Base-by-base conservation (phyloP, 2,113 vertebrate species). In the Prochilodus magdalenae region DNA sequence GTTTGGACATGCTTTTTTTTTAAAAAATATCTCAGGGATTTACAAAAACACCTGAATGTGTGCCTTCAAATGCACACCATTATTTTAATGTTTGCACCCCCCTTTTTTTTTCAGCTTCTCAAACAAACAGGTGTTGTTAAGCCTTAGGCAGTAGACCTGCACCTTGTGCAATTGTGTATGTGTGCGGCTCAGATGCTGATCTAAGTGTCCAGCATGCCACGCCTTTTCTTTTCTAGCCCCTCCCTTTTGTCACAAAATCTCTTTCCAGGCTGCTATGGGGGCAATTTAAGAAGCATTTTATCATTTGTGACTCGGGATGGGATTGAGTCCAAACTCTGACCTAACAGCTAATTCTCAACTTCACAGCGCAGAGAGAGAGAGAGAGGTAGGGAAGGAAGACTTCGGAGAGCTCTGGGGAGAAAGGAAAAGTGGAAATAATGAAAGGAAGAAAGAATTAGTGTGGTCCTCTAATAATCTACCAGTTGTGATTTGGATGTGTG, bases 211-310 rank as follows among this genome's bases (percentile, higher is more conserved):
- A 85, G 80, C 7, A 60, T 76, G 66, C 47, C 73, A 47, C 5
- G 7, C 53, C 22, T 55, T 55, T 55, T 4, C 53, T 55, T 55
- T 22, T 55, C 53, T 22, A 5, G 18, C 49, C 30, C 20, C 49
- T 49, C 75, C 73, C 12, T 26, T 26, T 79, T 84, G 74, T 82
- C 84, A 85, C 75, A 79, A 62, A 86, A 79, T 79, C 82, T 44
- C 77, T 67, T 78, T 63, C 70, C 79, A 40, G 59, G 76, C 63
- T 77, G 83, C 79, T 75, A 86, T 65, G 26, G 77, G 81, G 71
- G 59, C 85, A 85, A 88, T 90, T 85, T 87, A 84, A 85, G 77
- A 85, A 80, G 79, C 83, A 81, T 90, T 90, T 92, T 83, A 89
- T 91, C 90, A 83, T 86, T 85, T 83, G 59, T 77, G 82, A 81